phyloP scores from a whole-genome alignment of 2,113 vertebrate genomes.

The Rhadina sibilatrix region DNA sequence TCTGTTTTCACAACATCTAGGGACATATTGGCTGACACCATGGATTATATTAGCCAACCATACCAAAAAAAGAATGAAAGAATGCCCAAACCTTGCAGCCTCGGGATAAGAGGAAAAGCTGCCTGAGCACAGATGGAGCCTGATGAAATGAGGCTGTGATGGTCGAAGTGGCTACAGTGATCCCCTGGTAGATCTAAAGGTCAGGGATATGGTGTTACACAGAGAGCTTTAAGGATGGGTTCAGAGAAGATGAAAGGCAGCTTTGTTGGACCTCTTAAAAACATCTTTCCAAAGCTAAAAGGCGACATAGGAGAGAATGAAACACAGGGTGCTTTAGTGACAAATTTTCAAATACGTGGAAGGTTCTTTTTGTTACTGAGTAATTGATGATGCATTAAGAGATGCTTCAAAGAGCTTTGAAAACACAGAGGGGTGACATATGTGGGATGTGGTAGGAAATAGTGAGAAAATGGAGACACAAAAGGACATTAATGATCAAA shows the following conservation, averaged over 20 bases:
- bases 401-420: not conserved
- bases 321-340: not conserved
- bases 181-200: not conserved
- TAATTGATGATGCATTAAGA: not conserved
- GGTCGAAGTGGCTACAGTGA: not conserved
- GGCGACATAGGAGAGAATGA: not conserved
- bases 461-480: not conserved
- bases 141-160: not conserved
- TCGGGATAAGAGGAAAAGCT: not conserved
- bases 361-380: not conserved
- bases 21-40: not conserved
- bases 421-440: not conserved
- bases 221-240: not conserved
- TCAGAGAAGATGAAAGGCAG: conserved; percentile 3
- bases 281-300: not conserved
- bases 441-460: not conserved
- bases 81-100: not conserved
- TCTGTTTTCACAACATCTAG: not conserved
- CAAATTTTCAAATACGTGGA: not conserved
- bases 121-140: not conserved
- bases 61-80: too few relatives aligned
- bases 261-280: not conserved
- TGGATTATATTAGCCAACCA: not conserved
- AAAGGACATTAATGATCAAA: not conserved
- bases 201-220: not conserved